Conservation (phyloP, 2,113 vertebrate genomes). For the Dissostichus mawsoni region DNA sequence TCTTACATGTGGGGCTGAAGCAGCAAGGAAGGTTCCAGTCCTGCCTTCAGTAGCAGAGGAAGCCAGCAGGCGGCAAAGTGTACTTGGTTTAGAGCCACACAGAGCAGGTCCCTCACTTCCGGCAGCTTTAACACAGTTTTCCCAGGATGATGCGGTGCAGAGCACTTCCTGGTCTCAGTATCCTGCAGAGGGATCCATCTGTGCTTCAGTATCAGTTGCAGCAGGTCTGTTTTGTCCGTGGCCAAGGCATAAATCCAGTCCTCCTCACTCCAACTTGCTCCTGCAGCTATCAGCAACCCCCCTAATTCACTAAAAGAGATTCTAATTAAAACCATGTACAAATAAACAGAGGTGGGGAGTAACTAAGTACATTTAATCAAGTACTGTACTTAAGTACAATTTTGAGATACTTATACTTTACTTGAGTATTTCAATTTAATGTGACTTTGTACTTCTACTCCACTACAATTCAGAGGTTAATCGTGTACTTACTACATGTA, state of each 20-base stretch:
- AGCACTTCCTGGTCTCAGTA: neutral
- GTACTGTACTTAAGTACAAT: too few relatives aligned
- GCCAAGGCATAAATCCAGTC: conserved; percentile 62
- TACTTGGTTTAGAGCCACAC: conserved; percentile 49
- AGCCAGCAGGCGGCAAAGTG: conserved; percentile 85
- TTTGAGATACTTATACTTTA: too few relatives aligned
- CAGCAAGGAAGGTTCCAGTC: conserved; percentile 88
- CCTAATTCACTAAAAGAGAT: conserved; percentile 62
- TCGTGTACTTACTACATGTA: too few relatives aligned
- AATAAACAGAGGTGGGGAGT: too few relatives aligned
- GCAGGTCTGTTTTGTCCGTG: conserved; percentile 56
- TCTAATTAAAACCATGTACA: neutral
- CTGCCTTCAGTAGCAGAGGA: conserved; percentile 88
- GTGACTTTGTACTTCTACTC: too few relatives aligned
- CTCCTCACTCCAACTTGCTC: conserved; percentile 65
- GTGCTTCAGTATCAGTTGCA: conserved; percentile 75
- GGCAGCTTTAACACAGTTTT: conserved; percentile 6
- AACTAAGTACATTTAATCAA: too few relatives aligned
- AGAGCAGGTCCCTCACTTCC: conserved; percentile 66
- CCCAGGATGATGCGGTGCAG: accelerated
- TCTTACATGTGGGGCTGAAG: conserved; percentile 86
- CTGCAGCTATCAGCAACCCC: conserved; percentile 72
- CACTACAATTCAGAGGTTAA: too few relatives aligned
- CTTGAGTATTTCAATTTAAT: too few relatives aligned
- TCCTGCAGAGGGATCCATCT: conserved; percentile 41